Evolutionary conservation across 2,888 invertebrate species (phyloP), one percentile per base, ranked within the genome.

Genomic region (Eupithecia subfuscata): DNA sequence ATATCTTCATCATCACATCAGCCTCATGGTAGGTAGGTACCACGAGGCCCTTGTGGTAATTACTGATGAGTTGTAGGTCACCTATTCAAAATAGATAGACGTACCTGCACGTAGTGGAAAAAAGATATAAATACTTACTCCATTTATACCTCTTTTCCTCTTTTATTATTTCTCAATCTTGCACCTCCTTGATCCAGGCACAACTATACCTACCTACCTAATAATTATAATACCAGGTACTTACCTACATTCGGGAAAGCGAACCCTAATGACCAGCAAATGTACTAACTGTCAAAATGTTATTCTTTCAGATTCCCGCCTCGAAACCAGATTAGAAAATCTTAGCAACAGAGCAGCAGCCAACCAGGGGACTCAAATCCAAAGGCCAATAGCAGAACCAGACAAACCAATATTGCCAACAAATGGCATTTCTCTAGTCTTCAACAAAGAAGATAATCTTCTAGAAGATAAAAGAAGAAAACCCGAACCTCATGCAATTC

Each of bases 341-440:
- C 82, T 88, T 22, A 79, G 82, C 16, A 79, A 82, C 18, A 89
- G 85, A 81, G 76, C 73, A 30, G 80, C 86, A 8, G 83, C 81
- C 40, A 85, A 83, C 76, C 85, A 85, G 73, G 81, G 83, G 9
- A 88, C 88, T 2, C 89, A 89, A 84, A 85, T 86, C 0, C 84
- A 84, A 74, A 84, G 73, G 70, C 71, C 76, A 11, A 40, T 76
- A 48, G 77, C 75, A n/a, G 74, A 52, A 48, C 34, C 45, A 37
- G 76, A n/a, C 9, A 52, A 37, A 74, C 14, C 25, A 11, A 18
- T n/a, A 43, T 7, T 64, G 18, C 64, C 64, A 64, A 34, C 18
- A 34, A 78, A 78, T 64, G 84, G 82, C 7, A 84, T 87, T 69
- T 88, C 89, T 37, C 75, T 89, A 4, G 82, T 87, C 48, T 87